Base-by-base conservation (phyloP, 2,888 invertebrate species). In the Sphaerophoria taeniata region DNA sequence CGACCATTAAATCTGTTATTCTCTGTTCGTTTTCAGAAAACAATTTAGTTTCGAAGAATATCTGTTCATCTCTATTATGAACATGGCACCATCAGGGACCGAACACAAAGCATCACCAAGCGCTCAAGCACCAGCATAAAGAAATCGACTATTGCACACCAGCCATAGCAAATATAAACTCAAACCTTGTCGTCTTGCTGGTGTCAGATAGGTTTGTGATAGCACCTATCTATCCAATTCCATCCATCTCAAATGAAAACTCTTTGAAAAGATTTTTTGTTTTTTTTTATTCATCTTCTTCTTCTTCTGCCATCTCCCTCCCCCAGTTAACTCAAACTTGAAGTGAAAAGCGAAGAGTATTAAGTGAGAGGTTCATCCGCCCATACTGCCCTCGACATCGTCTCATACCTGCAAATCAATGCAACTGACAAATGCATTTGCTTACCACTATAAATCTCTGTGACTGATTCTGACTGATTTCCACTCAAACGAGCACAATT, bases 401-500 rank as follows among this genome's bases (percentile, higher is more conserved):
- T 39, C 39, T 7, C 31, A 4, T 65, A 67, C 53, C 24, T 51
- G 75, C 49, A 49, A 71, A 75, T 81, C 75, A 63, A 81, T 75
- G 49, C 58, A 65, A 51, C 75, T 81, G 75, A 81, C 81, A 81
- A 81, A 81, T 81, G 65, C 70, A 81, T 75, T 81, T 75, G 75
- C 75, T 81, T 81, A 81, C 81, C 75, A 71, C 51, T 45, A 61
- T 71, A 67, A 71, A 70, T 75, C 65, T 31, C 39, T 43, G 81
- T 81, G 81, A 81, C 75, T 81, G 81, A 81, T 81, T 75, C 31
- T 71, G 34, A 56, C 58, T 70, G 75, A 81, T 81, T 75, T 81
- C 75, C 71, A 65, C 31, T 81, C 75, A 58, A 75, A 81, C 71
- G 71, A 75, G 75, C 81, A 75, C 70, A 75, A 81, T 81, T 75